phyloP scores from a whole-genome alignment of 2,113 vertebrate genomes.

The Saimiri boliviensis region DNA sequence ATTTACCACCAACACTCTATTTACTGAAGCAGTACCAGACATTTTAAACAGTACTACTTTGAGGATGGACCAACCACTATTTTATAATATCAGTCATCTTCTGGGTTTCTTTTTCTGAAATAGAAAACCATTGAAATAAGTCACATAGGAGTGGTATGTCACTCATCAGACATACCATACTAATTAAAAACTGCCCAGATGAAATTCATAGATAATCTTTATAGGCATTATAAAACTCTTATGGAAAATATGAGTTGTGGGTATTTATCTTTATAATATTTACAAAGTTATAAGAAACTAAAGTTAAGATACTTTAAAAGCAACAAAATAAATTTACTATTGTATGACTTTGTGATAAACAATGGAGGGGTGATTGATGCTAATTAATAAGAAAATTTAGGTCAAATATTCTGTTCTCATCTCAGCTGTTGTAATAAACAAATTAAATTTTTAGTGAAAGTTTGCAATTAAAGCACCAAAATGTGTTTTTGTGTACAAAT shows the following conservation, averaged over 20 bases:
- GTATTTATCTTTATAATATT: not conserved
- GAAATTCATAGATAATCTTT: not conserved
- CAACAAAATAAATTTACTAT: not conserved
- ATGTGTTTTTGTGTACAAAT: not conserved
- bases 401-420: not conserved
- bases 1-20: not conserved
- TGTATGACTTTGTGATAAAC: not conserved
- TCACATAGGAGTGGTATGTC: not conserved
- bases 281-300: not conserved
- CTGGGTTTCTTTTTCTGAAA: not conserved
- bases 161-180: not conserved
- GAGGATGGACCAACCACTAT: not conserved
- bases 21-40: not conserved
- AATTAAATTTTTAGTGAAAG: not conserved
- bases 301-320: not conserved
- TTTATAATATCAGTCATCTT: not conserved
- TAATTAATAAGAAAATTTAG: not conserved
- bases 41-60: not conserved
- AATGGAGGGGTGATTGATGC: not conserved
- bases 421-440: not conserved
- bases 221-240: not conserved
- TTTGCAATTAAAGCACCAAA: not conserved
- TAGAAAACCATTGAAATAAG: not conserved
- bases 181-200: not conserved
- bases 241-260: not conserved